These are phyloP conservation scores for Gymnocypris eckloni DNA, from an alignment of 2,797 vertebrate genomes.

Conservation along the genomic window DNA sequence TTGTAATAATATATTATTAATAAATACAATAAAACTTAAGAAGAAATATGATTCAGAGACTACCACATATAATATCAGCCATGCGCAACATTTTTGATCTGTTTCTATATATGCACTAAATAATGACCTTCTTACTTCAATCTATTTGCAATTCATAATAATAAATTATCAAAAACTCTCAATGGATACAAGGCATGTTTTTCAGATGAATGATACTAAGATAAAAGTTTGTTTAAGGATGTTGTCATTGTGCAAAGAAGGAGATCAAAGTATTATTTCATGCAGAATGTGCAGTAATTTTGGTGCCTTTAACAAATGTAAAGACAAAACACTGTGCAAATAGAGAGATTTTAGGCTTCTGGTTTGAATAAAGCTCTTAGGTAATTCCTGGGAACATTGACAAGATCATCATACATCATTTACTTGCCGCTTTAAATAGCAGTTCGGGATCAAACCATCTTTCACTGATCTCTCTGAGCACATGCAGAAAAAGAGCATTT, in stretches of 20 bases:
- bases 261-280: slow-evolving; percentile 11
- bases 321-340: neutral
- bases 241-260: neutral
- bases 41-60: neutral
- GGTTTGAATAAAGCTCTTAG: slow-evolving; percentile 12
- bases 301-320: neutral
- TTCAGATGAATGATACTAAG: neutral
- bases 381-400: slow-evolving; percentile 19
- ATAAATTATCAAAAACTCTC: neutral
- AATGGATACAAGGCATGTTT: neutral
- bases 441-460: neutral
- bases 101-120: neutral
- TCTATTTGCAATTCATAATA: neutral
- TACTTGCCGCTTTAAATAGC: neutral
- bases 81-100: neutral
- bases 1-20: neutral
- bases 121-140: slow-evolving; percentile 2
- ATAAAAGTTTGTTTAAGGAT: neutral
- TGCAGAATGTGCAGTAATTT: neutral
- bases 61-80: neutral
- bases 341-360: neutral
- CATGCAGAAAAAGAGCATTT: slow-evolving; percentile 4
- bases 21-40: neutral
- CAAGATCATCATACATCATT: neutral
- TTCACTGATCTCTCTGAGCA: neutral